phyloP scores from a whole-genome alignment of 1,140 invertebrate genomes.

The Daktulosphaira vitifoliae region DNA sequence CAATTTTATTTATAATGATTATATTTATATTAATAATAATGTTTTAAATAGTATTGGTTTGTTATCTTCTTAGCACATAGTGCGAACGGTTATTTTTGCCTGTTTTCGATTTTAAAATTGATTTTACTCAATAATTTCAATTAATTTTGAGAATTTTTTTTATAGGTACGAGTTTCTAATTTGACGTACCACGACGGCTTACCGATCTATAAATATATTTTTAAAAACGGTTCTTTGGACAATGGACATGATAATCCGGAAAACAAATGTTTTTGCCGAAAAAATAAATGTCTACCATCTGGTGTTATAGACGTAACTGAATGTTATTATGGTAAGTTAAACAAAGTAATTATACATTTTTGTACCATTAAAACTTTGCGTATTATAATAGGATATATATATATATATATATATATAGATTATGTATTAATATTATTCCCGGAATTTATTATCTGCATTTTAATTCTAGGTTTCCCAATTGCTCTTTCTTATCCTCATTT shows the following conservation, averaged over 20 bases:
- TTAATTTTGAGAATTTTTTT: too few species aligned
- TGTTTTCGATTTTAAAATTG: too few species aligned
- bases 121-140: too few species aligned
- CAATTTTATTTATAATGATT: too few species aligned
- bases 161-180: slow-evolving; percentile 41
- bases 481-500: slow-evolving; percentile 84
- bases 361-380: too few species aligned
- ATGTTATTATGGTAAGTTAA: slow-evolving; percentile 61
- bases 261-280: slow-evolving; percentile 69
- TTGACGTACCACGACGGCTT: slow-evolving; percentile 50
- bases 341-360: too few species aligned
- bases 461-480: slow-evolving; percentile 64
- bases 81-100: too few species aligned
- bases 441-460: background rate
- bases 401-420: too few species aligned
- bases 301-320: slow-evolving; percentile 68
- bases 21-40: too few species aligned
- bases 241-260: slow-evolving; percentile 59
- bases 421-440: background rate
- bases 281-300: slow-evolving; percentile 56
- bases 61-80: too few species aligned
- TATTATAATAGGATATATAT: too few species aligned
- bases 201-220: slow-evolving; percentile 56
- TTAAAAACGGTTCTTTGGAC: slow-evolving; percentile 63
- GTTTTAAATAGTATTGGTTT: too few species aligned